These are phyloP conservation scores for Periphyllus acericola DNA, from an alignment of 2,888 invertebrate genomes.

Conservation along the genomic window DNA sequence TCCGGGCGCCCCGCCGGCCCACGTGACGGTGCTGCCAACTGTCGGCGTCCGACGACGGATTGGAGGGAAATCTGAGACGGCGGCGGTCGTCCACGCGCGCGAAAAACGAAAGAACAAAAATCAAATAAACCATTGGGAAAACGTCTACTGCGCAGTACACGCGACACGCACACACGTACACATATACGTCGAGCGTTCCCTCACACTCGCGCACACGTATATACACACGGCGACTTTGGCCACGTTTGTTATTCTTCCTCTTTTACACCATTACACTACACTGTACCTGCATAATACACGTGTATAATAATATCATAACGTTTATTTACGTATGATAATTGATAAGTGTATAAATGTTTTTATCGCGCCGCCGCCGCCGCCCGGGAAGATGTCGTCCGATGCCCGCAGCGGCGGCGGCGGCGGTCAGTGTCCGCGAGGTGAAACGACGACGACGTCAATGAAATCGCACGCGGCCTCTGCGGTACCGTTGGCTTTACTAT, in stretches of 20 bases:
- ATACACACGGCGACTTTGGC: background rate
- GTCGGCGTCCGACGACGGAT: background rate
- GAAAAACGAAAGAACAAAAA: conserved; percentile 4
- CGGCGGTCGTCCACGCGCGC: conserved; percentile 26
- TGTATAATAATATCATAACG: no score
- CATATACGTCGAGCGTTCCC: background rate
- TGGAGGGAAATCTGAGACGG: conserved; percentile 37
- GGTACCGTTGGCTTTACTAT: background rate
- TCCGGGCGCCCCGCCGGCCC: background rate
- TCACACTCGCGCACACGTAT: background rate
- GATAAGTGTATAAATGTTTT: background rate
- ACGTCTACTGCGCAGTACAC: conserved; percentile 19
- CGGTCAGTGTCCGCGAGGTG: conserved; percentile 39
- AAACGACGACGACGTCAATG: conserved; percentile 28
- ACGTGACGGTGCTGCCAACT: conserved; percentile 21
- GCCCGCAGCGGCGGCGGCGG: background rate
- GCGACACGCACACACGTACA: background rate
- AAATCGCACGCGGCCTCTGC: conserved; percentile 4
- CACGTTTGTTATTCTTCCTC: conserved; percentile 5
- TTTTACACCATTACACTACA: background rate
- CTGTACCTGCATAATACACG: no score
- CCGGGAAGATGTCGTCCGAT: background rate
- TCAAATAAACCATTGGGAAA: background rate
- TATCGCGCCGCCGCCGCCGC: background rate
- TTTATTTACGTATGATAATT: background rate